Conservation (phyloP, 2,797 vertebrate species). For the Pempheris klunzingeri region DNA sequence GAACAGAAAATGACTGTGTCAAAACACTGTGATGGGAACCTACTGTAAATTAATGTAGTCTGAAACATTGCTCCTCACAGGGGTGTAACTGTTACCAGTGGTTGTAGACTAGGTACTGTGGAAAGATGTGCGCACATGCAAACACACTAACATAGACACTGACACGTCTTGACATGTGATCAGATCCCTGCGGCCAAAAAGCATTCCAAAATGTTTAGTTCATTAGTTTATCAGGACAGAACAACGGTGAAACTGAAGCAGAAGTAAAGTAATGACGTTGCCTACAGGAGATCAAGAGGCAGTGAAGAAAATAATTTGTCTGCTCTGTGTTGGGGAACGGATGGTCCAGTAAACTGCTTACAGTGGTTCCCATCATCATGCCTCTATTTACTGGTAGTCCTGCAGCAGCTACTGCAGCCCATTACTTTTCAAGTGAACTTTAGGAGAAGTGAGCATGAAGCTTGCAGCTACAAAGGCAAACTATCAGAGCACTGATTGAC, state of each 20-base stretch:
- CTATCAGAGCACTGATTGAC: neutral
- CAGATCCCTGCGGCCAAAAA: conserved; percentile 43
- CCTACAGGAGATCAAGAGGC: conserved; percentile 21
- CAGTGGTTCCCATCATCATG: conserved; percentile 16
- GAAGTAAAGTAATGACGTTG: conserved; percentile 27
- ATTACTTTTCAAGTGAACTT: conserved; percentile 5
- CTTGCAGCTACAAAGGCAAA: neutral
- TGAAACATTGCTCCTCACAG: conserved; percentile 38
- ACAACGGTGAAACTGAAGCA: conserved; percentile 24
- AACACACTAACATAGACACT: conserved; percentile 21
- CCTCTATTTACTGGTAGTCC: conserved; percentile 18
- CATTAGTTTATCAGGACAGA: conserved; percentile 37
- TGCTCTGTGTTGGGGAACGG: neutral
- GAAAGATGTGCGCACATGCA: conserved; percentile 14
- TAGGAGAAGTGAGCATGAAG: neutral
- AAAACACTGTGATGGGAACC: conserved; percentile 15
- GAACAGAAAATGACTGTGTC: conserved; percentile 39
- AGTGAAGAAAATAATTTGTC: conserved; percentile 19
- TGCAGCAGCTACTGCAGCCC: conserved; percentile 4
- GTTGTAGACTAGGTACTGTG: conserved; percentile 3
- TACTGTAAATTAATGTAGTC: conserved; percentile 37
- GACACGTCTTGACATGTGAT: conserved; percentile 46
- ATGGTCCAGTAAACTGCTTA: conserved; percentile 22
- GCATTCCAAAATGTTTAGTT: conserved; percentile 10
- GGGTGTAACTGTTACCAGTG: conserved; percentile 33